Conservation (phyloP, 2,113 vertebrate genomes). For the Sardina pilchardus region DNA sequence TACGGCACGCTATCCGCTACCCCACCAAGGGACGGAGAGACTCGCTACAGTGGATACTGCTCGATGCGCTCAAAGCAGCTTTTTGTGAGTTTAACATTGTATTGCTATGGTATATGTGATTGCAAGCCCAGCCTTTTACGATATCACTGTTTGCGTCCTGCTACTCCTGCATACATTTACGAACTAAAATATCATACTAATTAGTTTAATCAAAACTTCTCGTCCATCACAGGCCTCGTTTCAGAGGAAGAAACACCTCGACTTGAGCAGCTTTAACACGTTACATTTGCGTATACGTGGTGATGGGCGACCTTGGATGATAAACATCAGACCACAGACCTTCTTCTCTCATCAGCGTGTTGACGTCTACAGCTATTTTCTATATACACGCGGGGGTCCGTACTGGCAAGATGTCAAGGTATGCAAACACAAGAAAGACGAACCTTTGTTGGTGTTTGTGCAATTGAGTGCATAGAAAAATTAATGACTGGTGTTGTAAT, state of each 20-base stretch:
- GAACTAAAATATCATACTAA: neutral
- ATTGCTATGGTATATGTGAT: neutral
- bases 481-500: neutral
- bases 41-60: conserved; percentile 89
- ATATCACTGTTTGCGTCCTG: neutral
- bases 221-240: conserved; percentile 75
- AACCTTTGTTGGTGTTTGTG: neutral
- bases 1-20: conserved; percentile 80
- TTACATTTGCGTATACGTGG: conserved; percentile 87
- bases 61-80: conserved; percentile 74
- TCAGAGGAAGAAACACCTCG: conserved; percentile 75
- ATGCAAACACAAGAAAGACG: neutral
- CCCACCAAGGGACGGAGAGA: conserved; percentile 84
- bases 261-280: conserved; percentile 89
- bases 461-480: neutral
- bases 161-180: neutral
- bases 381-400: conserved; percentile 91
- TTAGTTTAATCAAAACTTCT: neutral
- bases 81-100: conserved; percentile 72
- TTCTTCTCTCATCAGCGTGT: conserved; percentile 81
- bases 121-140: neutral
- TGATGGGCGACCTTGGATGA: conserved; percentile 95
- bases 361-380: conserved; percentile 90
- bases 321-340: conserved; percentile 78
- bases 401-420: conserved; percentile 98